phyloP scores from a whole-genome alignment of 2,888 invertebrate genomes.

The Drosophila ustulata region DNA sequence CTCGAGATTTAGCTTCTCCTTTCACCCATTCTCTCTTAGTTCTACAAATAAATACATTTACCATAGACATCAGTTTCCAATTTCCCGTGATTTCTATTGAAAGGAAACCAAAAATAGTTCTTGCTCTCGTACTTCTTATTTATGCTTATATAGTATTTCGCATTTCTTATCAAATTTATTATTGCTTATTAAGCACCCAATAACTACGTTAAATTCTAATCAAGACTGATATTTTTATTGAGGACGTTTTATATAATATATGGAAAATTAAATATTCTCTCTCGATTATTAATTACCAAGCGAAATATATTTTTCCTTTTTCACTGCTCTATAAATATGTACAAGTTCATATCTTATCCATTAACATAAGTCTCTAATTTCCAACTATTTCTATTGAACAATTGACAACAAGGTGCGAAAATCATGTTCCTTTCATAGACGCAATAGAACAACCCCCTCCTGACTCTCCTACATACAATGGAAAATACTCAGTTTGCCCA shows the following conservation, averaged over 20 bases:
- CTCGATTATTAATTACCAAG: no score
- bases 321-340: constrained; percentile 25
- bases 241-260: no score
- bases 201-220: no score
- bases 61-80: constrained; percentile 36
- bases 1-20: not conserved
- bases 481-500: constrained; percentile 58
- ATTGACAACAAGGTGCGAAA: constrained; percentile 72
- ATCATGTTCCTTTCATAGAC: constrained; percentile 54
- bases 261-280: no score
- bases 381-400: constrained; percentile 47
- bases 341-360: constrained; percentile 13
- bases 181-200: no score
- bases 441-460: constrained; percentile 33
- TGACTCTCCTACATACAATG: constrained; percentile 14
- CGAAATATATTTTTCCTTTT: not conserved
- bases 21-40: not conserved
- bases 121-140: not conserved
- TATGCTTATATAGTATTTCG: not conserved
- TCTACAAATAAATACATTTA: constrained; percentile 21
- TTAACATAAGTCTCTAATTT: constrained; percentile 38
- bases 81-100: constrained; percentile 41
- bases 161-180: not conserved
- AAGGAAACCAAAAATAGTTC: constrained; percentile 26
- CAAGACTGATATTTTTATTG: no score